Evolutionary conservation across 2,888 invertebrate species (phyloP).

Genomic region (Diloba caeruleocephala): DNA sequence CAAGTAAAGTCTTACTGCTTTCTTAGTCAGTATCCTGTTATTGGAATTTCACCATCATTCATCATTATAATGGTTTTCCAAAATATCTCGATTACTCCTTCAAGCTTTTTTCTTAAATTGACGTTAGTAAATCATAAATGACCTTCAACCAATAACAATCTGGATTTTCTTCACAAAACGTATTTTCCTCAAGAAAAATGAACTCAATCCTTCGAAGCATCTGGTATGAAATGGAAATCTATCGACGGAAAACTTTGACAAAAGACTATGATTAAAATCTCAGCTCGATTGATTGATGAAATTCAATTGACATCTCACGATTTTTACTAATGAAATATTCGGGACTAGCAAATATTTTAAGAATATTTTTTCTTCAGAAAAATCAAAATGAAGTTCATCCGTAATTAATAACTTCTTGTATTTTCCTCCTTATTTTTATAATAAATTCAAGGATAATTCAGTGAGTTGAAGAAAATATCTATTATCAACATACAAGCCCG

Average conservation of each 20-base stretch:
- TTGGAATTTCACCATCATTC: too few species aligned
- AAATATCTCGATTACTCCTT: too few species aligned
- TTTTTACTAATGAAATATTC: constrained; percentile 42
- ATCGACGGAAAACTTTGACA: constrained; percentile 43
- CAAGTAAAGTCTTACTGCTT: too few species aligned
- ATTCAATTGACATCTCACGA: constrained; percentile 50
- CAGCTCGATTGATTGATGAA: constrained; percentile 52
- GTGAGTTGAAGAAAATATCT: too few species aligned
- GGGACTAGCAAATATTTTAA: constrained; percentile 34
- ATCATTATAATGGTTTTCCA: too few species aligned
- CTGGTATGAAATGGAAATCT: constrained; percentile 46
- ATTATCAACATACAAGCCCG: too few species aligned
- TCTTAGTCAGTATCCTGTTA: too few species aligned
- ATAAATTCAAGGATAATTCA: not conserved
- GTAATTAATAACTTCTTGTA: constrained; percentile 24
- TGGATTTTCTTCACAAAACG: constrained; percentile 20
- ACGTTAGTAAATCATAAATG: constrained; percentile 23
- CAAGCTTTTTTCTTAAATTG: too few species aligned
- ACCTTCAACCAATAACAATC: constrained; percentile 37
- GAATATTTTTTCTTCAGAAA: constrained; percentile 20
- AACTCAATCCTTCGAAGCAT: constrained; percentile 27
- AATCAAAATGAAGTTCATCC: constrained; percentile 20
- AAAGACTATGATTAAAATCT: constrained; percentile 54
- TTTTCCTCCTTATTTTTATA: constrained; percentile 5
- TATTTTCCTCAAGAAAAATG: constrained; percentile 34